A percentile compares a stretch with the other conserved stretches of the same genome.
phyloP scores from a whole-genome alignment of 2,797 vertebrate species.

The Sebastes minor region DNA sequence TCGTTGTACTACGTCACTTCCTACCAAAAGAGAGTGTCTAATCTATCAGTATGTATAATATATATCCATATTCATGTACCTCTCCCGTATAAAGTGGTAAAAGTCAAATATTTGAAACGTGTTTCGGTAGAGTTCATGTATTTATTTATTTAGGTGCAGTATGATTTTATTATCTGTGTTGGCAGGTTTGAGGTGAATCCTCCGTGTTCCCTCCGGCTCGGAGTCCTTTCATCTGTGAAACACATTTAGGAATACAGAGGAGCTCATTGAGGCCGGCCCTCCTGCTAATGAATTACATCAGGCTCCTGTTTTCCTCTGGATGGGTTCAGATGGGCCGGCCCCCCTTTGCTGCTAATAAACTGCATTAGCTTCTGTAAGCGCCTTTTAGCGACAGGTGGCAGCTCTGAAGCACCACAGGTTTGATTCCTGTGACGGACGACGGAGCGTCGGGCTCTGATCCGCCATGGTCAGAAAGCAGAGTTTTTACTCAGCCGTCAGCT shows the following conservation, averaged over 20 bases:
- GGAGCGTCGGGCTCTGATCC: neutral
- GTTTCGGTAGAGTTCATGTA: neutral
- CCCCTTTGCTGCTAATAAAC: slow-evolving; percentile 2
- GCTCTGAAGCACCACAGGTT: neutral
- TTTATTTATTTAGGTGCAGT: neutral
- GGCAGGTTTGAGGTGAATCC: slow-evolving; percentile 4
- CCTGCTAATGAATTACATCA: slow-evolving; percentile 26
- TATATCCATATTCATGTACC: no score
- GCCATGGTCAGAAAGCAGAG: no score
- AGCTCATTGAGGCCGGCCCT: slow-evolving; percentile 6
- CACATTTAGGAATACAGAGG: slow-evolving; percentile 25
- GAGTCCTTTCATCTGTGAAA: slow-evolving; percentile 21
- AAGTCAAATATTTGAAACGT: neutral
- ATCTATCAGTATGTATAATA: no score
- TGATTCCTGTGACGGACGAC: neutral
- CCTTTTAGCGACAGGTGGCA: slow-evolving; percentile 24
- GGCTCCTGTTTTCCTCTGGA: neutral
- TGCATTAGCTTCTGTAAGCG: neutral
- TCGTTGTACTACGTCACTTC: no score
- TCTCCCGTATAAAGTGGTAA: neutral
- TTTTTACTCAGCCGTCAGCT: no score
- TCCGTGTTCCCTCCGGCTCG: neutral
- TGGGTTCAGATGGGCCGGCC: neutral
- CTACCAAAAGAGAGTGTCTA: no score
- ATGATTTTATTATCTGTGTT: neutral